Evolutionary conservation across 2,113 vertebrate genomes (phyloP).

Genomic region (Holacanthus passer): DNA sequence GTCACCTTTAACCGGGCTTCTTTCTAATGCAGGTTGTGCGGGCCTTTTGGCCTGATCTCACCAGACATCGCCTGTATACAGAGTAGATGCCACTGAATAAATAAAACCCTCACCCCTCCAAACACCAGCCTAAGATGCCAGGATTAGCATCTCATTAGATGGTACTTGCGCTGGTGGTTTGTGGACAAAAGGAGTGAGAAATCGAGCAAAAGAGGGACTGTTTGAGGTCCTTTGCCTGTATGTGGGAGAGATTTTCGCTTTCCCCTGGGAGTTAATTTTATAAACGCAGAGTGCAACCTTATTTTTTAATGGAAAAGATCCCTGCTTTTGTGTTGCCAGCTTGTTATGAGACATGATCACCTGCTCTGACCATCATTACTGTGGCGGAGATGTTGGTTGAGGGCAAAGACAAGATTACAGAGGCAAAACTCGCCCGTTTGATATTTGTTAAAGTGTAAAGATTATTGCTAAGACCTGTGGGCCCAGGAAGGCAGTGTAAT

Average conservation of each 20-base stretch:
- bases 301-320: background rate
- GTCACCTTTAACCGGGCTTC: slow-evolving; percentile 79
- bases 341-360: slow-evolving; percentile 40
- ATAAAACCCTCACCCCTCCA: slow-evolving; percentile 77
- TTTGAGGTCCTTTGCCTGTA: slow-evolving; percentile 25
- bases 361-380: slow-evolving; percentile 17
- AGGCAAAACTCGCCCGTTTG: slow-evolving; percentile 10
- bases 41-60: slow-evolving; percentile 66
- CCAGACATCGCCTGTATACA: slow-evolving; percentile 72
- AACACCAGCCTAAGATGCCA: slow-evolving; percentile 71
- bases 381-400: background rate
- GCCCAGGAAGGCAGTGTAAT: slow-evolving; percentile 43
- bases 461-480: slow-evolving; percentile 45
- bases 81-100: slow-evolving; percentile 80
- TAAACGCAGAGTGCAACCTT: slow-evolving; percentile 23
- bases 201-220: slow-evolving; percentile 36
- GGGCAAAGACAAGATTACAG: background rate
- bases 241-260: slow-evolving; percentile 50
- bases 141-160: slow-evolving; percentile 83
- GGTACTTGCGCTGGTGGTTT: slow-evolving; percentile 31
- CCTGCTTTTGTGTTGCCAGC: background rate
- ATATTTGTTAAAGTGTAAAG: slow-evolving; percentile 30
- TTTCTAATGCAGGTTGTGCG: slow-evolving; percentile 69
- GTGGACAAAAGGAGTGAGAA: slow-evolving; percentile 71
- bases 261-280: slow-evolving; percentile 9